Evolutionary conservation across 2,888 invertebrate genomes (phyloP).

Genomic region (Microctonus aethiopoides): DNA sequence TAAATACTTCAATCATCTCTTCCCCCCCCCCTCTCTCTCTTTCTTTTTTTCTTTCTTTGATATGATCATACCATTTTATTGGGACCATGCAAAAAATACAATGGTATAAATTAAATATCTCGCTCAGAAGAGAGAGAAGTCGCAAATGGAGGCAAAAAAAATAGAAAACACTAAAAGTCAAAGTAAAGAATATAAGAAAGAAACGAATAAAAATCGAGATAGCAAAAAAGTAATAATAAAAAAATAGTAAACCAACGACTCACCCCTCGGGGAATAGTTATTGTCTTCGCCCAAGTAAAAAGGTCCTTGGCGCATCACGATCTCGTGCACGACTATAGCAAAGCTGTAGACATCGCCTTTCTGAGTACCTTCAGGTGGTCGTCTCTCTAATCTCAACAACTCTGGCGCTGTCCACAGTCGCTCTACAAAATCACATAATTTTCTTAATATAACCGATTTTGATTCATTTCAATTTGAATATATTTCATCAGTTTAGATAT

Average conservation of each 20-base stretch:
- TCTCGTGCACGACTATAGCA: conserved; percentile 93
- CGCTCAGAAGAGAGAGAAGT: not conserved
- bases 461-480: not conserved
- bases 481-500: too few relatives aligned
- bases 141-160: not conserved
- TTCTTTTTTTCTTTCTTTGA: too few relatives aligned
- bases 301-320: conserved; percentile 87
- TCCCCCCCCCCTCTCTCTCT: too few relatives aligned
- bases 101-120: not conserved
- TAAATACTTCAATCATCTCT: conserved; percentile 4
- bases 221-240: conserved; percentile 6
- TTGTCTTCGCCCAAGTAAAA: conserved; percentile 80
- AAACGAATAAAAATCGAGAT: not conserved
- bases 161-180: not conserved
- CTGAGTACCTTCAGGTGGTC: conserved; percentile 79
- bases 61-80: too few relatives aligned
- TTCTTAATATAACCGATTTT: conserved; percentile 3
- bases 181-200: not conserved
- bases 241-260: conserved; percentile 51
- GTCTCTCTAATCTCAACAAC: conserved; percentile 76
- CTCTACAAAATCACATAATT: conserved; percentile 70
- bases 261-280: conserved; percentile 79
- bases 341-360: conserved; percentile 97
- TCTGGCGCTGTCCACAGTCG: conserved; percentile 95
- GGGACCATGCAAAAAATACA: too few relatives aligned